Evolutionary conservation across 2,113 vertebrate species (phyloP).

Genomic region (Hoplias malabaricus): DNA sequence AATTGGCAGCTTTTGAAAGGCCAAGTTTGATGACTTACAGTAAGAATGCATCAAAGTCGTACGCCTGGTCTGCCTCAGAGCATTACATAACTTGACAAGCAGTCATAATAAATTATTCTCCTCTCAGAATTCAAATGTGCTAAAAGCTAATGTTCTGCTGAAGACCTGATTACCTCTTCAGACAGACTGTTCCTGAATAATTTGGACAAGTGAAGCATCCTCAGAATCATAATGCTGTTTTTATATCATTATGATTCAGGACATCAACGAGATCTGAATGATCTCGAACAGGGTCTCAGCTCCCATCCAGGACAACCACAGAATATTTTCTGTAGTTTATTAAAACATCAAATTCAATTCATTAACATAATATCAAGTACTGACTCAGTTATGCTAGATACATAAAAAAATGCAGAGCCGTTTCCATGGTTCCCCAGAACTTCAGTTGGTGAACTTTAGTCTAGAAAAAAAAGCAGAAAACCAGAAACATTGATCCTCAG

Average conservation of each 20-base stretch:
- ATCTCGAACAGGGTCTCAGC: not conserved
- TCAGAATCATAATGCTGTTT: not conserved
- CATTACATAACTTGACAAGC: constrained; percentile 26
- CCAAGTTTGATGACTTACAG: constrained; percentile 27
- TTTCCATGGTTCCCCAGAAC: not conserved
- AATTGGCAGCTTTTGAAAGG: constrained; percentile 41
- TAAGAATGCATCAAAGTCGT: constrained; percentile 35
- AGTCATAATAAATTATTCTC: constrained; percentile 25
- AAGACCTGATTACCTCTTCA: constrained; percentile 26
- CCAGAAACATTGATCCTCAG: too few species aligned
- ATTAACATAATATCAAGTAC: not conserved
- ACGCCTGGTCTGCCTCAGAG: constrained; percentile 15
- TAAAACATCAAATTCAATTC: not conserved
- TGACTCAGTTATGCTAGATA: not conserved
- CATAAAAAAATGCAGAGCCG: not conserved
- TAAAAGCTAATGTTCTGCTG: not conserved
- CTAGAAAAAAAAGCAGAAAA: not conserved
- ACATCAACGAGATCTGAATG: not conserved
- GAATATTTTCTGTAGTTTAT: too few species aligned
- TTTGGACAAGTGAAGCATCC: not conserved
- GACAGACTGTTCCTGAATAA: not conserved
- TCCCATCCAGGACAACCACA: not conserved
- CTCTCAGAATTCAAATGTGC: constrained; percentile 27
- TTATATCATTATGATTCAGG: not conserved
- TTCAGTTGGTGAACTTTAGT: not conserved